Conservation (phyloP, 2,113 vertebrate genomes). For the Panurus biarmicus region DNA sequence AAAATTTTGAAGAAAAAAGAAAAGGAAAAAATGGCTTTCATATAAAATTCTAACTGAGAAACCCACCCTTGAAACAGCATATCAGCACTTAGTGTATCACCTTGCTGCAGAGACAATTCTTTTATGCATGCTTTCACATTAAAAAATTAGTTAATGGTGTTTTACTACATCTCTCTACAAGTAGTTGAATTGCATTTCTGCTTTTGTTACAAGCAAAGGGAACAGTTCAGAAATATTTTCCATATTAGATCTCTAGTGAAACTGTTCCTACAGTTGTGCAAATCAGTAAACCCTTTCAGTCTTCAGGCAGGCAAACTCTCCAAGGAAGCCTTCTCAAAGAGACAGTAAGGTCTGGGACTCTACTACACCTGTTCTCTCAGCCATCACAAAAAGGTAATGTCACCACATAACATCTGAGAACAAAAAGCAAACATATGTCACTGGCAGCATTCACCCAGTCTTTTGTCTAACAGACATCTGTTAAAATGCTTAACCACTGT, state of each 20-base stretch:
- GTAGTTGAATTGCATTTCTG: background rate
- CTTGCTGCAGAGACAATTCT: background rate
- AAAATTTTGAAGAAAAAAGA: background rate
- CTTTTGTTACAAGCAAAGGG: background rate
- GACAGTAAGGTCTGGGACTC: background rate
- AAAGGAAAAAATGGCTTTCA: background rate
- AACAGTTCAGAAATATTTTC: background rate
- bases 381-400: background rate
- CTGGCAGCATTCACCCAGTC: background rate
- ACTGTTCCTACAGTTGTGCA: background rate
- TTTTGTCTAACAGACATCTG: background rate
- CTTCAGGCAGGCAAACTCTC: background rate
- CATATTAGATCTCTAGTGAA: background rate
- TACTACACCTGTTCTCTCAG: background rate
- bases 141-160: background rate
- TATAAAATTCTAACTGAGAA: background rate
- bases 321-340: background rate
- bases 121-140: background rate
- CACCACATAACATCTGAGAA: background rate
- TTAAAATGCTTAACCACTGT: background rate
- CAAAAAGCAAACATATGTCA: background rate
- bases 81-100: background rate
- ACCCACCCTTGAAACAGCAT: background rate
- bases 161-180: background rate
- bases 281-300: background rate